Percentiles rank a stretch among this genome's conserved stretches.
Evolutionary conservation across 2,888 invertebrate genomes (phyloP).

Genomic region (Drosophila neonasuta): DNA sequence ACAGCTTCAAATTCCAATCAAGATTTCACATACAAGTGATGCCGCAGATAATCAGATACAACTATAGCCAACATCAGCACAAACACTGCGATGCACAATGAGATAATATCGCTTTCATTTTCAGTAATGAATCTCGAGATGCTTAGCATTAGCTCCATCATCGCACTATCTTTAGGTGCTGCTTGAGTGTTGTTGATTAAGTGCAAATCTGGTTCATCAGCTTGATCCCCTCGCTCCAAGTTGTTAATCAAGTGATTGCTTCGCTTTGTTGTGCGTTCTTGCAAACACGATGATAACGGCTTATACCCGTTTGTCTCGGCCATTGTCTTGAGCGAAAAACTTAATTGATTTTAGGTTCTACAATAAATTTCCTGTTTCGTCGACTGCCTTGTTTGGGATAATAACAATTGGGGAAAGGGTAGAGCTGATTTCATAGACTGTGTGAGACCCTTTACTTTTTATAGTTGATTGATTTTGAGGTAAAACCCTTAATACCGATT

Average conservation of each 20-base stretch:
- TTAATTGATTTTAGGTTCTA: slow-evolving; percentile 14
- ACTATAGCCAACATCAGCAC: not conserved
- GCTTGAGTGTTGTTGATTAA: not conserved
- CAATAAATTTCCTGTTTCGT: slow-evolving; percentile 7
- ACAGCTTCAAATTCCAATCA: not conserved
- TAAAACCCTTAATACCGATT: no score
- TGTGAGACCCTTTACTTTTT: not conserved
- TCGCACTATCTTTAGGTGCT: not conserved
- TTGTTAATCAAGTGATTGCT: slow-evolving; percentile 3
- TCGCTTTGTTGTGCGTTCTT: not conserved
- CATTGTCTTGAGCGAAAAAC: slow-evolving; percentile 14
- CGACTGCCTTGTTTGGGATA: slow-evolving; percentile 4
- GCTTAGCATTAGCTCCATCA: not conserved
- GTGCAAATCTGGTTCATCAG: slow-evolving; percentile 3
- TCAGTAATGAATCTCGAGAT: slow-evolving; percentile 17
- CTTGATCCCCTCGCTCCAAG: slow-evolving; percentile 13
- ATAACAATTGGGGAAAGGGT: not conserved
- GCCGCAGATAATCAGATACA: slow-evolving; percentile 6
- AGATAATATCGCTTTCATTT: slow-evolving; percentile 6
- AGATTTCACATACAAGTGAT: not conserved
- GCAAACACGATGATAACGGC: slow-evolving; percentile 1
- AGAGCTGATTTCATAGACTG: not conserved
- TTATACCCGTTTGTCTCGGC: slow-evolving; percentile 1
- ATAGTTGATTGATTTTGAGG: no score
- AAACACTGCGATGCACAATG: not conserved